phyloP scores from a whole-genome alignment of 2,888 invertebrate genomes.

The Pyrrhosoma nymphula region DNA sequence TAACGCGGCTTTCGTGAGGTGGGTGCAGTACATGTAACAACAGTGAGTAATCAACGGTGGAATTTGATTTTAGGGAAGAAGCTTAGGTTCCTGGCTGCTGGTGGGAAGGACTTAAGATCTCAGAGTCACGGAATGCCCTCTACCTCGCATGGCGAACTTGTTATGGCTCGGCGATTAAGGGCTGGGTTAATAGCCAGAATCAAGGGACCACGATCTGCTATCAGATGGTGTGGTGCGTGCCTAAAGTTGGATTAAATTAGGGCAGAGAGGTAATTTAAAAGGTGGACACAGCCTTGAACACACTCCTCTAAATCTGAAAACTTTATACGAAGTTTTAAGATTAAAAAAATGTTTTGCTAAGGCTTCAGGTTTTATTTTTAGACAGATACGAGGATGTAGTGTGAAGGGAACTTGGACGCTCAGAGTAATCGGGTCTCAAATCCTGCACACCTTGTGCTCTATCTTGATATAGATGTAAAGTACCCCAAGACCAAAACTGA shows the following conservation, averaged over 20 bases:
- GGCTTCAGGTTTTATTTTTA: too few relatives aligned
- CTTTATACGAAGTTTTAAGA: too few relatives aligned
- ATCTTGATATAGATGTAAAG: too few relatives aligned
- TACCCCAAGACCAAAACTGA: too few relatives aligned
- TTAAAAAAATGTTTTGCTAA: too few relatives aligned
- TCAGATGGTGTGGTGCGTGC: neutral
- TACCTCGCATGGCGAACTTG: neutral
- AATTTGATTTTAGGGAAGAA: neutral
- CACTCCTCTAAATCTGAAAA: neutral
- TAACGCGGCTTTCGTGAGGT: neutral
- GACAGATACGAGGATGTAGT: too few relatives aligned
- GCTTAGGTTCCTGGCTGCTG: neutral
- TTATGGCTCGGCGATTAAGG: neutral
- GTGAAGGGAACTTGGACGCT: too few relatives aligned
- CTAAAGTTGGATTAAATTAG: neutral
- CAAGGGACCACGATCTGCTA: neutral
- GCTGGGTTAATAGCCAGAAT: constrained; percentile 1
- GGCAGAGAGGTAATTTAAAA: neutral
- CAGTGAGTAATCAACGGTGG: neutral
- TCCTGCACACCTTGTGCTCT: too few relatives aligned
- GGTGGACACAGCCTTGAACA: neutral
- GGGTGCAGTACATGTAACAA: neutral
- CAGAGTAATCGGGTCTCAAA: too few relatives aligned
- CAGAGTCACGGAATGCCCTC: neutral
- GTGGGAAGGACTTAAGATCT: neutral